Evolutionary conservation across 2,113 vertebrate species (phyloP).

Genomic region (Gobiocypris rarus): DNA sequence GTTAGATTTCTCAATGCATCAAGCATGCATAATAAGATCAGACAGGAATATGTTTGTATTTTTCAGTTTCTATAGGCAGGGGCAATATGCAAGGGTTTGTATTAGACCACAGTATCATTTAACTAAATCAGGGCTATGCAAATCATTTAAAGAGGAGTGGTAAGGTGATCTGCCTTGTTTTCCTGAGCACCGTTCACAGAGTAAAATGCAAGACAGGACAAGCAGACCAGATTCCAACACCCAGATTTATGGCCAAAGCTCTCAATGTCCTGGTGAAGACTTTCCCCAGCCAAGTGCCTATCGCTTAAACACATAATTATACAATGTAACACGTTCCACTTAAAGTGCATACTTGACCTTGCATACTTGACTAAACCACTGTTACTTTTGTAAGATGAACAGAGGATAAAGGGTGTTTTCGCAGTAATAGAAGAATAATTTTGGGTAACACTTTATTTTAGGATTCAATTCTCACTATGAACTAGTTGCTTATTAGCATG

Average conservation of each 20-base stretch:
- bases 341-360: constrained; percentile 16
- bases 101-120: not conserved
- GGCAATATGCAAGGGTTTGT: too few relatives aligned
- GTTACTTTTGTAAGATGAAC: not conserved
- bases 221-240: constrained; percentile 64
- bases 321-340: not conserved
- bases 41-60: not conserved
- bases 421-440: too few relatives aligned
- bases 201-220: constrained; percentile 65
- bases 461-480: too few relatives aligned
- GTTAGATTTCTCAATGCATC: not conserved
- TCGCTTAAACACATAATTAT: constrained; percentile 28
- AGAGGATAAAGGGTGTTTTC: not conserved
- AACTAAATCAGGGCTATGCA: not conserved
- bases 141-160: not conserved
- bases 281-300: constrained; percentile 13
- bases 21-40: not conserved
- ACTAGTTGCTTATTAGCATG: too few relatives aligned
- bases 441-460: too few relatives aligned
- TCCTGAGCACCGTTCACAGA: constrained; percentile 1
- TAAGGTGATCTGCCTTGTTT: not conserved
- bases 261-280: constrained; percentile 27
- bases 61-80: too few relatives aligned
- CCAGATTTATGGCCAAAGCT: constrained; percentile 50
- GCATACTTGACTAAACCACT: not conserved